Base-by-base conservation (phyloP, 1,140 invertebrate genomes). In the Ips nitidus region DNA sequence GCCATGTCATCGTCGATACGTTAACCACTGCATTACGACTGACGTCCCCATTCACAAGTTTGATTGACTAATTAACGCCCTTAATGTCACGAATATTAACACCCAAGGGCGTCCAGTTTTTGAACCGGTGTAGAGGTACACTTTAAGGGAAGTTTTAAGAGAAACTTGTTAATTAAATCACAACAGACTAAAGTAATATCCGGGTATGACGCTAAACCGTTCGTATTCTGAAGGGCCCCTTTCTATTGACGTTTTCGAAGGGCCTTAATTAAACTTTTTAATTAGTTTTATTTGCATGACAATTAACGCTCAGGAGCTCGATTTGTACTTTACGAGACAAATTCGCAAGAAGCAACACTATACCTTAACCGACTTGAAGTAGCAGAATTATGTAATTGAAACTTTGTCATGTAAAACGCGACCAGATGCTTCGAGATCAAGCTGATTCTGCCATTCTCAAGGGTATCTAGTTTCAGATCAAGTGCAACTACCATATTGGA, bases 211-310 rank as follows among this genome's bases (percentile, higher is more conserved):
- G 52, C 52, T 36, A 37, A 58, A 39, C 56, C 37, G 43, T 58
- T 67, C 22, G 22, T 22, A 22, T 22, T 52, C 47, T 22, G 65
- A 59, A 67, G 65, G 56, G 41, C 56, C 43, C 64, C 66, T 60
- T 67, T 61, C 71, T 59, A 68, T 63, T 71, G 69, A 73, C 69
- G 64, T 74, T 67, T 73, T 47, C 7, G 53, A 50, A 58, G 57
- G 61, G 68, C 60, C 63, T 74, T 74, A 71, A 74, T 74, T 74
- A 74, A 74, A 74, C 73, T 74, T 72, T 74, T 74, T 72, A 74
- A 74, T 74, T 74, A 74, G 65, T 74, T 74, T 74, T 74, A 74
- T 72, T 74, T 72, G 70, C 73, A 74, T 72, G 56, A 70, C 67
- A 72, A 74, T 74, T 74, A 72, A 72, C 50, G 69, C 66, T 58